Conservation (phyloP, 2,113 vertebrate species). For the Paradoxurus hermaphroditus region DNA sequence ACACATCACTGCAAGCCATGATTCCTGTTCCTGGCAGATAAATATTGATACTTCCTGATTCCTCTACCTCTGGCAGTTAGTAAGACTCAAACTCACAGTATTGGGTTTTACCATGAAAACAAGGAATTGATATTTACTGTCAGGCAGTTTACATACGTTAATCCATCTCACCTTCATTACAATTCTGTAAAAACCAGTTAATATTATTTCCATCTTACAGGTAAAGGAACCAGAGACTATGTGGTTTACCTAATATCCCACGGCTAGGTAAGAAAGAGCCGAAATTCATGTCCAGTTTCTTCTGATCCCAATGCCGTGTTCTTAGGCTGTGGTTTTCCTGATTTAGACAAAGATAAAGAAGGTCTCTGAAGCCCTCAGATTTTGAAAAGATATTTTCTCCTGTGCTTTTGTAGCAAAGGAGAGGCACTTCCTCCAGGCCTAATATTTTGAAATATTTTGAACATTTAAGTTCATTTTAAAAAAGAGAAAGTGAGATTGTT, state of each 20-base stretch:
- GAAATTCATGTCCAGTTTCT: neutral
- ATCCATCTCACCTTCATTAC: neutral
- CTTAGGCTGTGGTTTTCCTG: neutral
- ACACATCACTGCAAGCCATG: neutral
- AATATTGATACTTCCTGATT: neutral
- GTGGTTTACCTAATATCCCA: neutral
- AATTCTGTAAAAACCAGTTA: neutral
- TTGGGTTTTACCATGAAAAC: neutral
- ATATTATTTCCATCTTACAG: neutral
- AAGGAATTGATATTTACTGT: neutral
- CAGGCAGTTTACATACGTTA: neutral
- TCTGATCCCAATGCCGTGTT: neutral
- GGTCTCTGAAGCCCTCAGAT: neutral
- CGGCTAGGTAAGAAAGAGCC: neutral
- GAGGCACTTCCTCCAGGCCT: neutral
- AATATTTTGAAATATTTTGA: slow-evolving; percentile 29
- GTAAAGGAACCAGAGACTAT: neutral
- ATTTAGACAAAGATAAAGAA: neutral
- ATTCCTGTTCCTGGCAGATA: neutral
- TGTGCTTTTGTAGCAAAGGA: neutral
- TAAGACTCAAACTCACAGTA: neutral
- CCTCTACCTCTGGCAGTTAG: neutral
- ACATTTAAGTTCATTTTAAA: slow-evolving; percentile 21
- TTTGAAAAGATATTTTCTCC: neutral
- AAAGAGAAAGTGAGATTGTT: slow-evolving; percentile 37